These are phyloP conservation scores for Callopanchax toddi DNA, from an alignment of 2,113 vertebrate species.

Conservation along the genomic window DNA sequence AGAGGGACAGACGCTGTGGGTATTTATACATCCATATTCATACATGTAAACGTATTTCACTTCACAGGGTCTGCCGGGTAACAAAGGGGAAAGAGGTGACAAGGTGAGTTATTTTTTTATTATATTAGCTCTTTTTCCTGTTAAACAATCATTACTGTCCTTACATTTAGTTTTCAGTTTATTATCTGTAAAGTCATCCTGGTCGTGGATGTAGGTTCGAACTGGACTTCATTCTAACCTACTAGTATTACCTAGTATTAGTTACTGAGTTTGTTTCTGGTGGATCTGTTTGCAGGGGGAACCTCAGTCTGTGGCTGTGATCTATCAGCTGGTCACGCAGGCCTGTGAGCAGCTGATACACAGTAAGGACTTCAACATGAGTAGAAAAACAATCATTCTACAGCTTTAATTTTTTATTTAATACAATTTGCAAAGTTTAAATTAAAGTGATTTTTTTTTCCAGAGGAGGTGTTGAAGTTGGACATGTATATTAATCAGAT, in stretches of 20 bases:
- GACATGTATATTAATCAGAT: slow-evolving; percentile 84
- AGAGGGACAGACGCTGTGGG: too few relatives aligned
- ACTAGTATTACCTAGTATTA: too few relatives aligned
- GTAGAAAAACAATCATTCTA: neutral
- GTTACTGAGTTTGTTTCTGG: neutral
- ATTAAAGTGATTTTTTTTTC: slow-evolving; percentile 1
- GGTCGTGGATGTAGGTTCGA: too few relatives aligned
- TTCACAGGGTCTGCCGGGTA: slow-evolving; percentile 87
- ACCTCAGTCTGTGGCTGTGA: slow-evolving; percentile 87
- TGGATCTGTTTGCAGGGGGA: slow-evolving; percentile 82
- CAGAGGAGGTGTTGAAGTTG: slow-evolving; percentile 90
- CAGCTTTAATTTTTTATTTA: neutral
- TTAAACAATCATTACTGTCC: too few relatives aligned
- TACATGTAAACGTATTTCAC: slow-evolving; percentile 4
- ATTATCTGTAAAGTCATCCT: too few relatives aligned
- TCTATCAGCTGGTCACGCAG: slow-evolving; percentile 91
- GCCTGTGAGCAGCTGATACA: slow-evolving; percentile 92
- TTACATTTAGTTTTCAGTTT: too few relatives aligned
- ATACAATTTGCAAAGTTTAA: too few relatives aligned
- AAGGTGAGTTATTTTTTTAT: slow-evolving; percentile 80
- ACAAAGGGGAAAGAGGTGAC: slow-evolving; percentile 91
- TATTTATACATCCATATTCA: too few relatives aligned
- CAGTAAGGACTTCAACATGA: slow-evolving; percentile 76
- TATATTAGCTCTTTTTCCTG: too few relatives aligned
- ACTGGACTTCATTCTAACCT: too few relatives aligned